Conservation (phyloP, 1,140 invertebrate genomes). For the Dendrolimus kikuchii region DNA sequence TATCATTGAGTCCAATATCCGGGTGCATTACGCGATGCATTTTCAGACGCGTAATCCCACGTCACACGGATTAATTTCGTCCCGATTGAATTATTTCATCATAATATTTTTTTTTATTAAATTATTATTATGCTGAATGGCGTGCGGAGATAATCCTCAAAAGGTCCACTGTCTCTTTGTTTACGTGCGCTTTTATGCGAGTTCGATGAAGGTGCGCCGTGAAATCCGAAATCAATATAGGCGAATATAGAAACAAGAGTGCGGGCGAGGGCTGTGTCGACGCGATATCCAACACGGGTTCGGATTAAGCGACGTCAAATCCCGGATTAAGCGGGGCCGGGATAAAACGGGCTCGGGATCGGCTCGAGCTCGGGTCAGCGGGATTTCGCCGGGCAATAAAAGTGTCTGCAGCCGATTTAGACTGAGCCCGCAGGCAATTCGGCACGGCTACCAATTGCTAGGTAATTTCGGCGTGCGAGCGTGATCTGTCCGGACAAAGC, state of each 20-base stretch:
- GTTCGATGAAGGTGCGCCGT: slow-evolving; percentile 35
- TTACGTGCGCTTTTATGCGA: slow-evolving; percentile 24
- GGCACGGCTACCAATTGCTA: slow-evolving; percentile 64
- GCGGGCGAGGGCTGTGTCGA: slow-evolving; percentile 59
- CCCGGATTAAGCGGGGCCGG: slow-evolving; percentile 63
- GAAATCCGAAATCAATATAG: slow-evolving; percentile 58
- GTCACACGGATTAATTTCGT: slow-evolving; percentile 59
- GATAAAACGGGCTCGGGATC: slow-evolving; percentile 51
- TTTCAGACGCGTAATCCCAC: slow-evolving; percentile 54
- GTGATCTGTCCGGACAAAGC: slow-evolving; percentile 67
- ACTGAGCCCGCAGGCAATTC: slow-evolving; percentile 65
- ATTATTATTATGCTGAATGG: slow-evolving; percentile 22
- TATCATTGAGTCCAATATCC: slow-evolving; percentile 63
- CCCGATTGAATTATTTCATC: slow-evolving; percentile 60
- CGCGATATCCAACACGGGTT: slow-evolving; percentile 70
- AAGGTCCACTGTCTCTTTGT: slow-evolving; percentile 27
- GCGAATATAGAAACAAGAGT: slow-evolving; percentile 36
- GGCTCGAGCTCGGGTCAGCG: slow-evolving; percentile 57
- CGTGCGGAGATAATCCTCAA: slow-evolving; percentile 21
- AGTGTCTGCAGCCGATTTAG: slow-evolving; percentile 72
- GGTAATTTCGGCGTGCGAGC: slow-evolving; percentile 65
- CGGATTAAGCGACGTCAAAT: slow-evolving; percentile 72
- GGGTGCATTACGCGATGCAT: slow-evolving; percentile 36
- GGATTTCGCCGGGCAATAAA: slow-evolving; percentile 70
- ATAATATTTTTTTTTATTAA: slow-evolving; percentile 49